Percentiles rank a stretch among this genome's conserved stretches.
Evolutionary conservation across 2,888 invertebrate genomes (phyloP).

Genomic region (Chouioia cunea): DNA sequence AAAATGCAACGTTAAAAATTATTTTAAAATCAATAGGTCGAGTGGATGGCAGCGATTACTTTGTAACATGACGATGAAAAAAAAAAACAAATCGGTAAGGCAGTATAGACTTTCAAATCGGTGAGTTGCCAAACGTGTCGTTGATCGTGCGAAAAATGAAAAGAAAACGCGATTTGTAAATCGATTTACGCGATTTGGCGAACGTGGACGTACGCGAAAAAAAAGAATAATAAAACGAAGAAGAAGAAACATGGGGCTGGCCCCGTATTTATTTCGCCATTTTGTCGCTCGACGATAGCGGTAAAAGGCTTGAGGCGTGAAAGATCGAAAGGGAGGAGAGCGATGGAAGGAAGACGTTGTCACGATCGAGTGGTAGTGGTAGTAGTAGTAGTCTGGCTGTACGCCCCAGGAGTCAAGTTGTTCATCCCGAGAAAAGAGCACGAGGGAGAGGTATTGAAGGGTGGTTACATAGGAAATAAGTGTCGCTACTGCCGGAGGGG

Average conservation of each 20-base stretch:
- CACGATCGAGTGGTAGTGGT: neutral
- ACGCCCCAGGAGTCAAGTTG: constrained; percentile 15
- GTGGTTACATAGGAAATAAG: constrained; percentile 67
- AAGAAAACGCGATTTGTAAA: no score
- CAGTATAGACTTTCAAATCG: no score
- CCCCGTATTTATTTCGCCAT: constrained; percentile 57
- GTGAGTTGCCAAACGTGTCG: no score
- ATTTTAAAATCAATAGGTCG: neutral
- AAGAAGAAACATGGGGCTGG: no score
- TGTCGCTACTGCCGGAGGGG: constrained; percentile 62
- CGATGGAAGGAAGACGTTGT: constrained; percentile 9
- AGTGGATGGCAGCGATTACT: constrained; percentile 17
- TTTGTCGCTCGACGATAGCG: constrained; percentile 55
- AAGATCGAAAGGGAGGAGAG: constrained; percentile 42
- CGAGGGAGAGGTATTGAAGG: constrained; percentile 51
- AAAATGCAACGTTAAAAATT: neutral
- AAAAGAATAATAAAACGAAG: no score
- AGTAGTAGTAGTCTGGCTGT: neutral
- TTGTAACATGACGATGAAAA: no score
- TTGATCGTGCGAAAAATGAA: no score
- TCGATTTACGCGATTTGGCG: no score
- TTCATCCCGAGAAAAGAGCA: constrained; percentile 42
- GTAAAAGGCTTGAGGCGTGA: constrained; percentile 10
- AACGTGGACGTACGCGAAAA: no score
- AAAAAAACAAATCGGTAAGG: no score